Evolutionary conservation across 1,140 invertebrate species (phyloP), one percentile per base, ranked within the genome.

Genomic region (Heterodera schachtii): DNA sequence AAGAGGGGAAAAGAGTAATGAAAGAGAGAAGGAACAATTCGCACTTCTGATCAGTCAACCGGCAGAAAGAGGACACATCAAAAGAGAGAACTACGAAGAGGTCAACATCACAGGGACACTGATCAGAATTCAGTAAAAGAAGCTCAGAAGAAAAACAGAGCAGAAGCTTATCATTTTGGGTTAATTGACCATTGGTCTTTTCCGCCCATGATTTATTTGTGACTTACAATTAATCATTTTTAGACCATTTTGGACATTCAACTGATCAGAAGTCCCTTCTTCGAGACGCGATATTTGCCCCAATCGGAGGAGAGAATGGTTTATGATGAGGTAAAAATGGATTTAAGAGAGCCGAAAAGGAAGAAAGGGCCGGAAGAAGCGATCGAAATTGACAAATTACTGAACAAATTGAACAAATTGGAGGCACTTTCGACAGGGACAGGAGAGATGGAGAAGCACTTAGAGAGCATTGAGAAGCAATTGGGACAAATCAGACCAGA

Each of bases 161-260:
- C 19, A 52, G 49, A 52, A 52, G 6, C 21, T 5, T 16, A 75
- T 52, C 41, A 80, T 75, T 71, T n/a, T 31, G 19, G 31, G 31
- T 31, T 31, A 31, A 31, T 31, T 31, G 31, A 31, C 31, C 31
- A 31, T 31, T 31, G 31, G 31, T 31, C 31, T 31, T 31, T 46
- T 43, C 41, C 41, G 41, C 19, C 44, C 43, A 75, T 21, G 19
- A 11, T 16, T 78, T 73, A 31, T 31, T 31, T 31, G 31, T 31
- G 31, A 31, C 31, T 31, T 31, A n/a, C n/a, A n/a, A n/a, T n/a
- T n/a, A 31, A 31, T 31, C 78, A 19, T 44, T n/a, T 81, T 81
- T 31, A 78, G 73, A 75, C 67, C 41, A 60, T 44, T 81, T 76
- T 81, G 71, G 79, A 81, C 47, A 75, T 81, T 43, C 67, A 81